Base-by-base conservation (phyloP, 2,888 invertebrate genomes). In the Hydriomena furcata region DNA sequence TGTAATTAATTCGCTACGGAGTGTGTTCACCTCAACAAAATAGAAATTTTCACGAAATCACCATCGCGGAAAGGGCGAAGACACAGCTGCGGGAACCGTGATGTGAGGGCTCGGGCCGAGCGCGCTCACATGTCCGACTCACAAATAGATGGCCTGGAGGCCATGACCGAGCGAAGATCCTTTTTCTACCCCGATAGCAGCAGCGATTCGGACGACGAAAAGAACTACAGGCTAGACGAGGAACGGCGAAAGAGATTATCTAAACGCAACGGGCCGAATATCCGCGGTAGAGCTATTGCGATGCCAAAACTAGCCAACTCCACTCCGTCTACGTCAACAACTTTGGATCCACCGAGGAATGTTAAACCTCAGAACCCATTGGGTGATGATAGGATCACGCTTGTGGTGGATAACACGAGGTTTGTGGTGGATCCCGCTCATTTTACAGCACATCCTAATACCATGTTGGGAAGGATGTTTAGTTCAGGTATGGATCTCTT, bases 401-500 rank as follows among this genome's bases (percentile, higher is more conserved):
- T 99, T 38, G 95, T 99, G n/a, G 99, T 99, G 7, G 99, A 99
- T 75, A 97, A 97, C 70, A 98, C 98, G 0, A 92, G 98, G 59
- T 88, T 88, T 52, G 95, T 99, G 34, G 95, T 99, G 12, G 98
- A 99, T 82, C 97, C 97, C 4, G 94, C 96, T 1, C 92, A 99
- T 55, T 97, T 99, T 73, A 95, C 96, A 6, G 96, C 97, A 1
- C 97, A 99, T 84, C 98, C 99, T 0, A 98, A 99, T 77, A 99
- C 99, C 0, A 99, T 99, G 99, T 91, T 99, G 23, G 99, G 99
- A n/a, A 94, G 98, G 66, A 99, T 99, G 99, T 99, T 99, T 72
- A 97, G 97, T 76, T 96, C 97, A 7, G 97, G 97, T 53, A 49
- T 72, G 73, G n/a, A n/a, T 65, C 24, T 30, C 30, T 38, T 34